Percentiles rank a stretch among this genome's conserved stretches.
These are phyloP conservation scores for Lottia scabra DNA, from an alignment of 2,888 invertebrate species.

Conservation along the genomic window DNA sequence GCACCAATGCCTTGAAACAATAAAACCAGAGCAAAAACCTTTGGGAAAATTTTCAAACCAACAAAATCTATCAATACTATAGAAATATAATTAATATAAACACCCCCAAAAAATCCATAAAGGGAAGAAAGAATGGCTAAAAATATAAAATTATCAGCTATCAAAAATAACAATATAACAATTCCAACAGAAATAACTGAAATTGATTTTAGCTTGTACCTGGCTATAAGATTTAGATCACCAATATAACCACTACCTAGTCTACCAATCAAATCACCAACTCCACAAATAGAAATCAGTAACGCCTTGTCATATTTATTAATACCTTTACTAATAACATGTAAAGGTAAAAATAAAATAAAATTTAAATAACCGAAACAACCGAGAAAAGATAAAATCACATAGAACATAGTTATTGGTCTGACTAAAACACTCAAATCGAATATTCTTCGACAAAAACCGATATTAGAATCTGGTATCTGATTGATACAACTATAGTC, in stretches of 20 bases:
- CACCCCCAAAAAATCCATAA: slow-evolving; percentile 59
- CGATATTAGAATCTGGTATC: slow-evolving; percentile 15
- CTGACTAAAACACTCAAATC: slow-evolving; percentile 48
- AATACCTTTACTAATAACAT: slow-evolving; percentile 37
- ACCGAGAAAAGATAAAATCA: slow-evolving; percentile 43
- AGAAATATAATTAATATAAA: slow-evolving; percentile 46
- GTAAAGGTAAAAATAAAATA: slow-evolving; percentile 50
- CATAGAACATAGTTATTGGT: slow-evolving; percentile 43
- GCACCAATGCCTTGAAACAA: slow-evolving; percentile 56
- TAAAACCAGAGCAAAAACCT: slow-evolving; percentile 48
- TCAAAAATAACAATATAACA: slow-evolving; percentile 41
- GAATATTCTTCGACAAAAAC: slow-evolving; percentile 33
- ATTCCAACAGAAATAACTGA: slow-evolving; percentile 41
- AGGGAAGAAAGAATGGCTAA: slow-evolving; percentile 46
- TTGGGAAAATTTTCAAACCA: slow-evolving; percentile 48
- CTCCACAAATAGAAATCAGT: slow-evolving; percentile 53
- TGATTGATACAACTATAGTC: background rate
- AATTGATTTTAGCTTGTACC: slow-evolving; percentile 47
- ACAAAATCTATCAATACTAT: slow-evolving; percentile 57
- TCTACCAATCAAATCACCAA: slow-evolving; percentile 51
- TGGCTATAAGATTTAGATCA: slow-evolving; percentile 41
- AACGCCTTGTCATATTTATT: slow-evolving; percentile 44
- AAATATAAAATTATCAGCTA: slow-evolving; percentile 39
- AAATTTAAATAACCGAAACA: slow-evolving; percentile 60
- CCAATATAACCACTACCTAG: slow-evolving; percentile 46